Base-by-base conservation (phyloP, 2,888 invertebrate genomes). In the Lamproptera curius region DNA sequence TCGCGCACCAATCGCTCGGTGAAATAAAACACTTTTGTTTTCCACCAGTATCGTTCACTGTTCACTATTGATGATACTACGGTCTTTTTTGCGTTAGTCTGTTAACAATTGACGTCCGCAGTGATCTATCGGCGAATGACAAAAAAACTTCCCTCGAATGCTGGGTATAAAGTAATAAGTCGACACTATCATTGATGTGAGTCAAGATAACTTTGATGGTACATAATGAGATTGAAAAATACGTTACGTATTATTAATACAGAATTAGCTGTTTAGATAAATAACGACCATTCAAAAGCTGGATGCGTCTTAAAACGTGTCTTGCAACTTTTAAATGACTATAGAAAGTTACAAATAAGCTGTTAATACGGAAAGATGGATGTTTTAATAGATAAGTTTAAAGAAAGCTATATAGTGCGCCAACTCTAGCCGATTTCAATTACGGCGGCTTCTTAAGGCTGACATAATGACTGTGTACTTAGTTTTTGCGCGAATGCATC, bases 21-120 rank as follows among this genome's bases (percentile, higher is more conserved):
- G 68, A 62, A 39, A 49, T 44, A 65, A 67, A 59, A 55, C 43
- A 70, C 68, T 72, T 67, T 73, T 72, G 60, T 67, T 76, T 73
- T 78, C 70, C 53, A 56, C 63, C 57, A 58, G 54, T 54, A 43
- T 54, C 53, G 50, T 62, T 57, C 56, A 54, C 45, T 51, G 56
- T 39, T 44, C 53, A 54, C 51, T 48, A 54, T 51, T 51, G 54
- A 50, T 50, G 52, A 46, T 52, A 39, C 46, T 50, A 37, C 44
- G 13, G 4, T 47, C 26, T 45, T 39, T 45, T 31, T 3, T 38
- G 28, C n/a, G n/a, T n/a, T n/a, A n/a, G n/a, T n/a, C n/a, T n/a
- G n/a, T n/a, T n/a, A n/a, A n/a, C n/a, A n/a, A n/a, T n/a, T n/a
- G n/a, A n/a, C n/a, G n/a, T n/a, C n/a, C n/a, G n/a, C n/a, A n/a